phyloP scores from a whole-genome alignment of 2,797 vertebrate species.

The Pseudochirops cupreus region DNA sequence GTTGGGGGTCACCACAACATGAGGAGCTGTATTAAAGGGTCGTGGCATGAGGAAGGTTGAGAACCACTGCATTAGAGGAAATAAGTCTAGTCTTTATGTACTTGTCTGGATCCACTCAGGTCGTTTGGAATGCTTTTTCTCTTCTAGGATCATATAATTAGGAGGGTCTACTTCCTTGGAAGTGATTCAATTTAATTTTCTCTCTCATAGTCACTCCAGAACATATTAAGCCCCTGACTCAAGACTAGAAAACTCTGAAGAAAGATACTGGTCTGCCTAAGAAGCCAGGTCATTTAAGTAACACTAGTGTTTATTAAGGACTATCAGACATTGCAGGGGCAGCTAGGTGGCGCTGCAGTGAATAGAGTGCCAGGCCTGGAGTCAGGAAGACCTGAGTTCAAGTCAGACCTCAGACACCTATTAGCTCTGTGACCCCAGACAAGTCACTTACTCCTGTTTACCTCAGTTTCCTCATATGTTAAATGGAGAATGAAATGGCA shows the following conservation, averaged over 20 bases:
- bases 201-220: neutral
- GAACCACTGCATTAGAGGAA: neutral
- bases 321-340: neutral
- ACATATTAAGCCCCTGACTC: neutral
- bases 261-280: neutral
- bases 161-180: neutral
- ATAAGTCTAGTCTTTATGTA: neutral
- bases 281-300: neutral
- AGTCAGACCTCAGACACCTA: neutral
- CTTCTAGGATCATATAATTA: no score
- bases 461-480: neutral
- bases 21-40: no score
- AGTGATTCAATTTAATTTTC: neutral
- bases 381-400: neutral
- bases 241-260: neutral
- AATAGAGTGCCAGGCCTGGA: neutral
- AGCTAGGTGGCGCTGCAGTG: neutral
- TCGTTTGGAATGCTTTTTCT: neutral
- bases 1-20: no score
- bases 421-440: neutral
- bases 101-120: neutral
- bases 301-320: neutral
- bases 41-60: no score
- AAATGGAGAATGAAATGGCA: neutral
- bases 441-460: neutral